These are phyloP conservation scores for Heliothis peltigera DNA, from an alignment of 2,888 invertebrate genomes.

Conservation along the genomic window DNA sequence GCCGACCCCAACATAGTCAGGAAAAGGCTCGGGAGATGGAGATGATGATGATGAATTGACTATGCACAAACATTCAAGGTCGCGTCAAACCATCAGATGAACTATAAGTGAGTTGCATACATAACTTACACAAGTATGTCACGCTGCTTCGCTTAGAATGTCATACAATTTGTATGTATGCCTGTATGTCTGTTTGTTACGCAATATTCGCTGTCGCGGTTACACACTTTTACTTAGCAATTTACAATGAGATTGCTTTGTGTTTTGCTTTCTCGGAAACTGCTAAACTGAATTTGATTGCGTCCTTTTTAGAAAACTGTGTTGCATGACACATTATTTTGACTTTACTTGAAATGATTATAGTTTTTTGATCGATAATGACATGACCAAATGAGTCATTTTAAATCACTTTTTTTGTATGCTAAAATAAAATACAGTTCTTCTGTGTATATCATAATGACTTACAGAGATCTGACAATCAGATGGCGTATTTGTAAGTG, in stretches of 20 bases:
- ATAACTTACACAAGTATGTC: slow-evolving; percentile 31
- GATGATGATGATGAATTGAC: too few species aligned
- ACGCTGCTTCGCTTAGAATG: slow-evolving; percentile 19
- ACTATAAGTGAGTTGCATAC: slow-evolving; percentile 19
- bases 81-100: not conserved
- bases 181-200: slow-evolving; percentile 26
- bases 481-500: too few species aligned
- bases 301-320: not conserved
- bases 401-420: too few species aligned
- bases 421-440: too few species aligned
- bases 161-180: slow-evolving; percentile 34
- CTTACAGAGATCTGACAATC: too few species aligned
- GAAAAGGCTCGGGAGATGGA: too few species aligned
- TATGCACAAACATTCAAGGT: slow-evolving; percentile 37
- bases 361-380: too few species aligned
- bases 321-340: not conserved
- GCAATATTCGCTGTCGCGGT: slow-evolving; percentile 28
- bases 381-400: too few species aligned
- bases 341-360: not conserved
- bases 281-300: slow-evolving; percentile 8
- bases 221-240: slow-evolving; percentile 41
- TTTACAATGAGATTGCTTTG: slow-evolving; percentile 25
- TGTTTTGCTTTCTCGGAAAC: slow-evolving; percentile 40
- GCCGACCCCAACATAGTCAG: too few species aligned
- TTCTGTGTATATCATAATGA: too few species aligned